Percentiles rank a stretch among this genome's conserved stretches.
Evolutionary conservation across 2,888 invertebrate genomes (phyloP).

Genomic region (Molorchus minor): DNA sequence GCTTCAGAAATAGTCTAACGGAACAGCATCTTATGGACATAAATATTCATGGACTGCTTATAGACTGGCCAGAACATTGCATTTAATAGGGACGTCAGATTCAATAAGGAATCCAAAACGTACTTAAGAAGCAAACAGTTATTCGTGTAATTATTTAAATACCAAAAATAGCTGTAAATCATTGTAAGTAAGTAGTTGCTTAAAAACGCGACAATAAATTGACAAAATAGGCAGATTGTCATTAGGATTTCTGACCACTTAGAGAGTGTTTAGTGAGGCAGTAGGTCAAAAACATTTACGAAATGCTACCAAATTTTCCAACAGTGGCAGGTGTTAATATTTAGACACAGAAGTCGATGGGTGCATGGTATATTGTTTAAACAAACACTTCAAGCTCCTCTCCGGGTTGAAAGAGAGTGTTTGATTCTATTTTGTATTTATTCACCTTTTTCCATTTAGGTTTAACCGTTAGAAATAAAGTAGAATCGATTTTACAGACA

Average conservation of each 20-base stretch:
- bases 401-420: too few relatives aligned
- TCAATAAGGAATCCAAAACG: conserved; percentile 6
- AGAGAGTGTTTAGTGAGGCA: conserved; percentile 2
- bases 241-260: neutral
- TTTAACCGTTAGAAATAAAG: too few relatives aligned
- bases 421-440: too few relatives aligned
- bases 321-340: neutral
- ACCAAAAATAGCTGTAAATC: neutral
- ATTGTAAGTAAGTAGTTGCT: neutral
- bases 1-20: conserved; percentile 13
- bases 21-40: conserved; percentile 4
- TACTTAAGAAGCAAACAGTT: neutral
- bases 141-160: neutral
- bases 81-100: neutral
- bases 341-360: neutral
- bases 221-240: neutral
- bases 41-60: conserved; percentile 21
- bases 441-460: neutral
- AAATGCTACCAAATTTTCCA: neutral
- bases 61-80: conserved; percentile 3
- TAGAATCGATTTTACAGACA: too few relatives aligned
- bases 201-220: conserved; percentile 2
- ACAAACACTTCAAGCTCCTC: neutral
- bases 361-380: neutral
- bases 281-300: conserved; percentile 7